These are phyloP conservation scores for Alcedo quadribrachys DNA, from an alignment of 2,797 vertebrate genomes.

Conservation along the genomic window DNA sequence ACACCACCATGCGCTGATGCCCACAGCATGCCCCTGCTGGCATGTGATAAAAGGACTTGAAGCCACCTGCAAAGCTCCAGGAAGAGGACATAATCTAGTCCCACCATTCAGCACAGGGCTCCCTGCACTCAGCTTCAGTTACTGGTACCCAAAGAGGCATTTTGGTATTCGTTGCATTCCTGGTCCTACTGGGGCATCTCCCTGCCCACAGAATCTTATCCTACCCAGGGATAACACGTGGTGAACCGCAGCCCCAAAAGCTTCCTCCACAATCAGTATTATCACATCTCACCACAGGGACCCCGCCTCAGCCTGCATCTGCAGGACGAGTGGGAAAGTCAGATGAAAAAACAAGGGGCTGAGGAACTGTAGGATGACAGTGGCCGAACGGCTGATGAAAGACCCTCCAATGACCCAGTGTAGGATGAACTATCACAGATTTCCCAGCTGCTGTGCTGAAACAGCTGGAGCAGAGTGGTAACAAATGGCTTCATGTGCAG, in stretches of 20 bases:
- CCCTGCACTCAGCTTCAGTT: background rate
- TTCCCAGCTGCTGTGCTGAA: background rate
- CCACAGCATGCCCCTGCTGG: background rate
- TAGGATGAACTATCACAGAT: background rate
- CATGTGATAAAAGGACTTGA: background rate
- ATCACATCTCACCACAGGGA: background rate
- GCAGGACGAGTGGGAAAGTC: background rate
- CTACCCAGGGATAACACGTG: background rate
- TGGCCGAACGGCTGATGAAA: background rate
- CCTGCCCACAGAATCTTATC: fast-evolving
- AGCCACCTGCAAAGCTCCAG: background rate
- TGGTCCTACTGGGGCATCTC: background rate
- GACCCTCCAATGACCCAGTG: background rate
- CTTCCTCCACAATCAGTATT: background rate
- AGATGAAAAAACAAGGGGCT: fast-evolving
- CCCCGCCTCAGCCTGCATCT: fast-evolving
- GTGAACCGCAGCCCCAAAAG: background rate
- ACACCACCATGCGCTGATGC: background rate
- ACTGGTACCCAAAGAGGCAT: background rate
- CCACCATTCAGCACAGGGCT: background rate
- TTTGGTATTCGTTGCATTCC: background rate
- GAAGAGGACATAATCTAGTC: background rate
- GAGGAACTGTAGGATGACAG: background rate
- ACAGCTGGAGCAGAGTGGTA: background rate
- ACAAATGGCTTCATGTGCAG: background rate